These are phyloP conservation scores for Gonatopus flavifemur DNA, from an alignment of 1,140 invertebrate species.

Conservation along the genomic window DNA sequence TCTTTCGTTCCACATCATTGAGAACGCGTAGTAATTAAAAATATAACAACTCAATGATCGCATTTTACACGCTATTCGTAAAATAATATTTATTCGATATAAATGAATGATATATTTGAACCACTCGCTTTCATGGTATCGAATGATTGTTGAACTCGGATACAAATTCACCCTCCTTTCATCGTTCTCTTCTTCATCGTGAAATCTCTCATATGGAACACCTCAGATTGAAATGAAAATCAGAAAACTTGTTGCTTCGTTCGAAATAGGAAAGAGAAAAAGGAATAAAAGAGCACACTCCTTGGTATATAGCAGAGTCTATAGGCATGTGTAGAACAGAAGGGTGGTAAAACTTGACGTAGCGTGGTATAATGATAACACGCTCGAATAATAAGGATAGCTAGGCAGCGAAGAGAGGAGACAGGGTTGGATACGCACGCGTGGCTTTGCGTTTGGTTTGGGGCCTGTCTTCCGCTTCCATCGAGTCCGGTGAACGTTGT, in stretches of 20 bases:
- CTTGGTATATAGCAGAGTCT: background rate
- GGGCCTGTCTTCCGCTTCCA: constrained; percentile 55
- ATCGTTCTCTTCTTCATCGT: no score
- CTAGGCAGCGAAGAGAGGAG: constrained; percentile 45
- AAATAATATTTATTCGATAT: no score
- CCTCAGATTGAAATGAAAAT: no score
- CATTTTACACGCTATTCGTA: no score
- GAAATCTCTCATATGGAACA: no score
- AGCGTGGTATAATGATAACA: constrained; percentile 53
- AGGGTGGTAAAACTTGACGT: constrained; percentile 37
- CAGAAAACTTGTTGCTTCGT: background rate
- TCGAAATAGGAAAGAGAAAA: background rate
- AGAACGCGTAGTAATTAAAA: no score
- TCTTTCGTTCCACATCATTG: no score
- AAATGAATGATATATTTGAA: no score
- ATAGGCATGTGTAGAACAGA: constrained; percentile 25
- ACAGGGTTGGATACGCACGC: constrained; percentile 60
- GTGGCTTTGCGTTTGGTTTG: constrained; percentile 49
- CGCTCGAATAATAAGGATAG: constrained; percentile 58
- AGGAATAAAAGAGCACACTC: background rate
- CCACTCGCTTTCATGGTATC: no score
- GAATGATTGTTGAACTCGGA: no score
- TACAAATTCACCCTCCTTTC: no score
- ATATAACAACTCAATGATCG: no score
- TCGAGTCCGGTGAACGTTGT: constrained; percentile 25